Evolutionary conservation across 2,113 vertebrate species (phyloP).

Genomic region (Gorsachius goisagi): DNA sequence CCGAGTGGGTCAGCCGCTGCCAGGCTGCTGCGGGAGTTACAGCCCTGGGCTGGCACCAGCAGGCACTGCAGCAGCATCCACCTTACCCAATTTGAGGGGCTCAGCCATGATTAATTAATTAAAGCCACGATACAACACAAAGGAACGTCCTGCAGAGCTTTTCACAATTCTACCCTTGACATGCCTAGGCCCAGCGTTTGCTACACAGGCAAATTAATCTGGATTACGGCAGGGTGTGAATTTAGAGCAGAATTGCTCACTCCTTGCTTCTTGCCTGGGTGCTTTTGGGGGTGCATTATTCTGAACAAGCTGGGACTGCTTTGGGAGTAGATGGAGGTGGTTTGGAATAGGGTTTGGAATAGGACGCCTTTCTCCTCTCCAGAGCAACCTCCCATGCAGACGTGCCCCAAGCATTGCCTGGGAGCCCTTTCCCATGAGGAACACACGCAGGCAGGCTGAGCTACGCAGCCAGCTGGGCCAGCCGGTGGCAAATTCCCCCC

Average conservation of each 20-base stretch:
- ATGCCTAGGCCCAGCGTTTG: neutral
- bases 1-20: fast-evolving
- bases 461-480: neutral
- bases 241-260: neutral
- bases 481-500: neutral
- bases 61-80: neutral
- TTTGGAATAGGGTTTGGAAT: neutral
- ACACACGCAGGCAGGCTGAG: neutral
- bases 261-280: neutral
- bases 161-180: neutral
- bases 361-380: neutral
- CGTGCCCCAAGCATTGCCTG: neutral
- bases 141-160: neutral
- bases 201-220: neutral
- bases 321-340: neutral
- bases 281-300: neutral
- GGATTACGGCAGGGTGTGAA: neutral
- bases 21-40: neutral
- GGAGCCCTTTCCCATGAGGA: neutral
- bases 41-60: neutral
- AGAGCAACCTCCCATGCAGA: neutral
- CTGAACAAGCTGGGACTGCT: neutral
- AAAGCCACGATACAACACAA: neutral
- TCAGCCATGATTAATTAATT: neutral
- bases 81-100: neutral